Conservation (phyloP, 2,113 vertebrate genomes). For the Scortum barcoo region DNA sequence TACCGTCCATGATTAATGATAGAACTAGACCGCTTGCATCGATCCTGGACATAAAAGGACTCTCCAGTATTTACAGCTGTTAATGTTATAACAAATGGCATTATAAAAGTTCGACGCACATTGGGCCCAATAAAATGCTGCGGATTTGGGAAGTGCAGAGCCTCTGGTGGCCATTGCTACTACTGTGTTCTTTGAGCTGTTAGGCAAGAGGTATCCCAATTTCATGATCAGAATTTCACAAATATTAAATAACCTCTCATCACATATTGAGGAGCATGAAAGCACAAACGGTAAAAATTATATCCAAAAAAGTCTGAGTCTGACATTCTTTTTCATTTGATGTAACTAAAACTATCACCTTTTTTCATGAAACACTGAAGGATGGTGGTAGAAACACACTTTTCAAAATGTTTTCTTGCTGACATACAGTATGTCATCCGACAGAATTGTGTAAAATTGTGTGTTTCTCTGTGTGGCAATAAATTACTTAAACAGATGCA, state of each 20-base stretch:
- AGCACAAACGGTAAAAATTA: not conserved
- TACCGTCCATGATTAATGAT: conserved; percentile 77
- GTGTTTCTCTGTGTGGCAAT: conserved; percentile 1
- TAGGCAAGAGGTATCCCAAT: not conserved
- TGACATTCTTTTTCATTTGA: too few relatives aligned
- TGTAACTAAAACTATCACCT: not conserved
- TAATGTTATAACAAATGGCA: conserved; percentile 80
- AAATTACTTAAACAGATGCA: conserved; percentile 48
- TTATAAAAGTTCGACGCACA: conserved; percentile 73
- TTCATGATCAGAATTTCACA: not conserved
- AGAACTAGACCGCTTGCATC: conserved; percentile 62
- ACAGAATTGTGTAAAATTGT: not conserved
- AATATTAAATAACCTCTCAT: not conserved
- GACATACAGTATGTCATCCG: not conserved
- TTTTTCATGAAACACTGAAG: not conserved
- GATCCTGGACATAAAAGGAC: conserved; percentile 74
- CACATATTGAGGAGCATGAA: not conserved
- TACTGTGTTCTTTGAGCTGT: conserved; percentile 16
- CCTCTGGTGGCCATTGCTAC: conserved; percentile 39
- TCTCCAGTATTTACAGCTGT: conserved; percentile 80
- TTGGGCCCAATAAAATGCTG: conserved; percentile 62
- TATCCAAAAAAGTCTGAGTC: not conserved
- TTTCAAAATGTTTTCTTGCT: not conserved
- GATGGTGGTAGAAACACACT: not conserved
- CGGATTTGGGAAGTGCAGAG: conserved; percentile 49